Evolutionary conservation across 1,140 invertebrate species (phyloP), one percentile per base, ranked within the genome.

Genomic region (Campodea augens): DNA sequence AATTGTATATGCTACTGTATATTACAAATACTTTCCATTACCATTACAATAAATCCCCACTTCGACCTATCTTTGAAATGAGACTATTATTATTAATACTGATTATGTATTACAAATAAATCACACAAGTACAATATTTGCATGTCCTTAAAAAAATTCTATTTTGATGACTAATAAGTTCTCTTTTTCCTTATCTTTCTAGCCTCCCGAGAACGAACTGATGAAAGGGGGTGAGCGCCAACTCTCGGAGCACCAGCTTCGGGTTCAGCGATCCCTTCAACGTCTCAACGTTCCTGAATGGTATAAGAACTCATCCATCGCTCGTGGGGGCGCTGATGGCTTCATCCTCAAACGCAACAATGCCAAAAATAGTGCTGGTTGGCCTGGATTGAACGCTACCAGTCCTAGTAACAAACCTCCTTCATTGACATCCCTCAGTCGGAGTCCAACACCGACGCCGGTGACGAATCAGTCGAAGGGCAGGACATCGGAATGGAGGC

Each of bases 241-340:
- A 59, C 70, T 86, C 55, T 85, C 83, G 41, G 88, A 91, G 64
- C 87, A 92, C 67, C 86, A 93, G 64, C 68, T 93, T 44, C 73
- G 90, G 43, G 82, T 95, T 42, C 84, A 90, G 60, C 77, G 87
- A 51, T 92, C 87, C 19, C 63, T 95, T 50, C 85, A 90, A 61
- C 83, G 86, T 54, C 74, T 95, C 44, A 88, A 90, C 65, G 78
- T 93, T 27, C 90, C 90, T 36, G 87, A 93, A 57, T 95, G 90
- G 90, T 89, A 85, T 68, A 87, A 83, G 62, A 83, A 84, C 59
- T 81, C 78, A 18, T 58, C 56, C 5, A 69, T 74, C 15, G 73
- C 75, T n/a, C 67, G 72, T 25, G 73, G 73, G 43, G 77, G 77
- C 22, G 39, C 46, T 22, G 39, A 13, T 39, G 46, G 46, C 36